Evolutionary conservation across 37 sponge, comb jelly and placozoan species (phyloP).

Genomic region (Chondrosia reniformis): DNA sequence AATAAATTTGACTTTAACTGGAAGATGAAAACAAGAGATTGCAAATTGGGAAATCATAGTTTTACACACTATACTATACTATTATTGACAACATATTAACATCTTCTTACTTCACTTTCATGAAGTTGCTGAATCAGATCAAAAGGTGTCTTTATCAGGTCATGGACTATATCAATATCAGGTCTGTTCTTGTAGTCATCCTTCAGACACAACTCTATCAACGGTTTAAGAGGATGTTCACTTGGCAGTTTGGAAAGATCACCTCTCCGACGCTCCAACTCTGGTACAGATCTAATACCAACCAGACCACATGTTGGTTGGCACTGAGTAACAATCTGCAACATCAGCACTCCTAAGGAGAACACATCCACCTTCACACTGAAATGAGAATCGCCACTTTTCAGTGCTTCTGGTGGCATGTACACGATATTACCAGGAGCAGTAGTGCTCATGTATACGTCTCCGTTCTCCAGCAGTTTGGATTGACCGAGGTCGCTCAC

Average conservation of each 20-base stretch:
- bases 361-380: constrained; percentile 1
- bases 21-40: too few relatives aligned
- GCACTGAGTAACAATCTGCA: background rate
- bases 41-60: too few relatives aligned
- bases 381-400: background rate
- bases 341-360: constrained; percentile 10
- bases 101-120: too few relatives aligned
- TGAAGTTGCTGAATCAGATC: too few relatives aligned
- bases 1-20: too few relatives aligned
- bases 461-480: background rate
- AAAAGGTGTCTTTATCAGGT: too few relatives aligned
- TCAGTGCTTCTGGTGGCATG: constrained; percentile 24
- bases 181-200: constrained; percentile 25
- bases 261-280: constrained; percentile 23
- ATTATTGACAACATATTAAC: too few relatives aligned
- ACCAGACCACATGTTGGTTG: background rate
- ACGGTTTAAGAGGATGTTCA: constrained; percentile 15
- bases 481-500: constrained; percentile 19
- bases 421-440: background rate
- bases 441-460: background rate
- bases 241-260: background rate
- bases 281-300: constrained; percentile 17
- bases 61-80: too few relatives aligned
- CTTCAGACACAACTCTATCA: constrained; percentile 10
- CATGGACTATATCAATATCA: background rate